These are phyloP conservation scores for Trididemnum clinides DNA, from an alignment of 23 tunicate genomes.

Conservation along the genomic window DNA sequence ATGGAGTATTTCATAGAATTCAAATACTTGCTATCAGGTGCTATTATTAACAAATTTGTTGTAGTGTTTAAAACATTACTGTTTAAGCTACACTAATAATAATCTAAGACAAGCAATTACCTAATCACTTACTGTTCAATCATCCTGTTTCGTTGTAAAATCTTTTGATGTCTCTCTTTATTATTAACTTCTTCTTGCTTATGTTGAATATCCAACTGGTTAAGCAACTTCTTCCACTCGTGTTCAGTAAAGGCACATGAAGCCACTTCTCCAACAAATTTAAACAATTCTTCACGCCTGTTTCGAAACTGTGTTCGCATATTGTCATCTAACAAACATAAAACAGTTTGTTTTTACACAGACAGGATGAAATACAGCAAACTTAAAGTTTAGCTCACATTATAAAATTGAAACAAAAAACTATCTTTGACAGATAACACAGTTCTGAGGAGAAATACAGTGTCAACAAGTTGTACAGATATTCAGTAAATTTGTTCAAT, in stretches of 20 bases:
- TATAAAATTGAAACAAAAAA: neutral
- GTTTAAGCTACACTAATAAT: too few species aligned
- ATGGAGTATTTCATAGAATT: too few species aligned
- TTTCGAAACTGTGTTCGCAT: neutral
- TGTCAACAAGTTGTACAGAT: too few species aligned
- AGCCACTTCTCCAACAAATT: neutral
- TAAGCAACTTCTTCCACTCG: neutral
- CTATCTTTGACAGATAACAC: too few species aligned
- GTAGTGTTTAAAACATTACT: too few species aligned
- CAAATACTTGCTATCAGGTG: too few species aligned
- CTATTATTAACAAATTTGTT: too few species aligned
- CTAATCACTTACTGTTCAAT: neutral
- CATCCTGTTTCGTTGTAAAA: neutral
- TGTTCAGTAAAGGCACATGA: neutral
- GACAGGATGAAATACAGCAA: neutral
- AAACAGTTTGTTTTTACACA: neutral
- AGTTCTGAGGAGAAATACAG: too few species aligned
- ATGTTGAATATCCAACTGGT: neutral
- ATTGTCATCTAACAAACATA: neutral
- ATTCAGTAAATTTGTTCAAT: too few species aligned
- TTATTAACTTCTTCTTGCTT: neutral
- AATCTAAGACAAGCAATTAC: too few species aligned
- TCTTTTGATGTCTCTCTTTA: neutral
- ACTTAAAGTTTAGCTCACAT: neutral
- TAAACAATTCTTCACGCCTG: neutral